These are phyloP conservation scores for Apeira syringaria DNA, from an alignment of 2,888 invertebrate genomes.

Conservation along the genomic window DNA sequence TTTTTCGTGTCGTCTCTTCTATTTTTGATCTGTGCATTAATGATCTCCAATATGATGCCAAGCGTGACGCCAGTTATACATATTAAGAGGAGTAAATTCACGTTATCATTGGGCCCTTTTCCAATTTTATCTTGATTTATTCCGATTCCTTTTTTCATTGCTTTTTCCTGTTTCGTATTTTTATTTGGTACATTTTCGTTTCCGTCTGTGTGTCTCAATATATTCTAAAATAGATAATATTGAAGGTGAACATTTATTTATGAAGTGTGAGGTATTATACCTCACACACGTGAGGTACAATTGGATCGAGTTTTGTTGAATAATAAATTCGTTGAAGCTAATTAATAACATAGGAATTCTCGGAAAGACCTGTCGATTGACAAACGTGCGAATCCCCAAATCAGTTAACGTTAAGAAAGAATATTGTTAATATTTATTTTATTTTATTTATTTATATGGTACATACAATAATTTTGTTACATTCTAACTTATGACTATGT, in stretches of 20 bases:
- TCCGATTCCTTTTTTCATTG: constrained; percentile 17
- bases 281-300: too few species aligned
- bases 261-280: too few species aligned
- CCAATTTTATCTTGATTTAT: constrained; percentile 29
- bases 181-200: constrained; percentile 21
- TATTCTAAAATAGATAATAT: constrained; percentile 33
- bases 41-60: constrained; percentile 58
- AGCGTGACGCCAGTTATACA: constrained; percentile 62
- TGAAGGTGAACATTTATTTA: constrained; percentile 1
- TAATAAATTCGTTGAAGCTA: too few species aligned
- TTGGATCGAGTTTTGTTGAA: too few species aligned
- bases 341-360: too few species aligned
- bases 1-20: constrained; percentile 32
- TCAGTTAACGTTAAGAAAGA: too few species aligned
- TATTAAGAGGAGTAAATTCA: constrained; percentile 55
- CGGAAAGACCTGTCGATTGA: too few species aligned
- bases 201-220: constrained; percentile 20
- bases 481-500: too few species aligned
- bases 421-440: too few species aligned
- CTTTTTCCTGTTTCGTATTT: constrained; percentile 18
- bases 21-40: constrained; percentile 51
- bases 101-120: constrained; percentile 39
- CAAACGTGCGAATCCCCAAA: too few species aligned
- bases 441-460: too few species aligned
- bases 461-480: too few species aligned